Base-by-base conservation (phyloP, 2,888 invertebrate genomes). In the Cloeon dipterum region DNA sequence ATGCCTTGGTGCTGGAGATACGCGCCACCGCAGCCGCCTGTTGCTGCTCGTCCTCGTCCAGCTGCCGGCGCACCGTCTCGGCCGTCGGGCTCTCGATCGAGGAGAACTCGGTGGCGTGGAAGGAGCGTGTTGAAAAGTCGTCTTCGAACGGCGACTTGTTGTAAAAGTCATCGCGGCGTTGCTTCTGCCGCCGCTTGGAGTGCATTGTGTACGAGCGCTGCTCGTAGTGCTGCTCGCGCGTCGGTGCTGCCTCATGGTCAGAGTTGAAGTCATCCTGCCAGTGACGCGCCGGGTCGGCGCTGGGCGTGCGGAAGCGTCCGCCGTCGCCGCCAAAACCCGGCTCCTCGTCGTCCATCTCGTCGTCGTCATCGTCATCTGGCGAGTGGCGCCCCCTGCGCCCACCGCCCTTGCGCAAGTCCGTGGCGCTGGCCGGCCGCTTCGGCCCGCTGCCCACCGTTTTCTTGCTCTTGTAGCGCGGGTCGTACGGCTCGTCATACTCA, bases 131-230 rank as follows among this genome's bases (percentile, higher is more conserved):
- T 1, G 62, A 60, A 45, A 66, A 67, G 42, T 70, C 68, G 42
- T 67, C 65, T 40, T 70, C 71, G 48, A 70, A 70, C 0, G 68
- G 70, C 32, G 68, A 66, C 18, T 57, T 53, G 5, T n/a, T 14
- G 16, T 14, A 29, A 16, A 29, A 29, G 16, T 29, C 29, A 16
- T 29, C 29, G 8, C 21, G 5, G 14, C 16, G n/a, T 29, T 20
- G 21, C 20, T 34, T 34, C 19, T 34, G 35, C 5, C 13, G 13
- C 5, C 35, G 35, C 34, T n/a, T 34, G 13, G 35, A 20, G 19
- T 34, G 35, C n/a, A 34, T 19, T n/a, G 35, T 34, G 14, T 21
- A 21, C 13, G 35, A 34, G 19, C 35, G 19, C 19, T 34, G 35
- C 16, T 34, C 35, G 10, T 34, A 34, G 3, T 11, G 16, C 19